Base-by-base conservation (phyloP, 1,140 invertebrate species). In the honey bee (Apis mellifera) region DNA sequence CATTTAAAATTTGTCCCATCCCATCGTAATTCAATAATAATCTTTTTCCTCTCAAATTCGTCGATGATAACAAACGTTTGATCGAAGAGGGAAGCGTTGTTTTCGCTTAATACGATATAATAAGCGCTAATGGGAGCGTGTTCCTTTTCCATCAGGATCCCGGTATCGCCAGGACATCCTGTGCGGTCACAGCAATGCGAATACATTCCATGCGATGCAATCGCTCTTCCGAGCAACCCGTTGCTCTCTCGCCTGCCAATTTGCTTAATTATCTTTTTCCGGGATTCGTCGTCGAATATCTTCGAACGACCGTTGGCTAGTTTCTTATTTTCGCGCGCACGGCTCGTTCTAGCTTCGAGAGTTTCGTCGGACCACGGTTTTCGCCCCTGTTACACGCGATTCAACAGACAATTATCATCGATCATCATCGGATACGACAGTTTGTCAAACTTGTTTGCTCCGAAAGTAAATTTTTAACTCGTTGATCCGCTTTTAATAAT, bases 101-200 rank as follows among this genome's bases (percentile, higher is more conserved):
- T 83, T n/a, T 72, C 21, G n/a, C 50, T 57, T 17, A 26, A 26
- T 26, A 52, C 55, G 77, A 64, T 76, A 65, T 32, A 55, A 32
- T 42, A 42, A 0, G 32, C 42, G 69, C 15, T 78, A 74, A 79
- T 76, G 32, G 69, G 65, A 48, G 17, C 57, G 17, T 26, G 32
- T 48, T 42, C 48, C 15, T 70, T 78, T 72, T 86, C 72, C 79
- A 78, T 59, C 75, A 87, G 86, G 84, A 86, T 84, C 76, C 48
- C 83, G 84, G 81, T 92, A 92, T 92, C 91, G 59, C 86, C 91
- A 92, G 91, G 91, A 92, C 87, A 87, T 92, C 91, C 91, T 92
- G 89, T 92, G 90, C 74, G 91, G 91, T 92, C 60, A 82, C 32
- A 80, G 60, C 15, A 72, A 77, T 87, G 89, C 82, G 85, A 90